Percentiles rank a stretch among this genome's conserved stretches.
These are phyloP conservation scores for Alectura lathami DNA, from an alignment of 2,113 vertebrate species.

Conservation along the genomic window DNA sequence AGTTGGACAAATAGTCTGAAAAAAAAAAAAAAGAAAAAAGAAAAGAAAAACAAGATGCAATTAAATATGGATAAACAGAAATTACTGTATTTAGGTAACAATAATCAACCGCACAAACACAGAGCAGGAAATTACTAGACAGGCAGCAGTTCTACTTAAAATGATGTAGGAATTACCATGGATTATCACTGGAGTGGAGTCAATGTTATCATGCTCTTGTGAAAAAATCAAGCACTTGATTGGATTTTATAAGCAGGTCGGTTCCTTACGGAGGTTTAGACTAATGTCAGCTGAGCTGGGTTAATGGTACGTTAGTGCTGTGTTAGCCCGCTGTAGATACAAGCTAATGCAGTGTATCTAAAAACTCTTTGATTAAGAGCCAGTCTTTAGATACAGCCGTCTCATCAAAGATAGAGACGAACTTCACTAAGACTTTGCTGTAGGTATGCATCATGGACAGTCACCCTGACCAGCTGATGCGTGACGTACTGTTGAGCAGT, in stretches of 20 bases:
- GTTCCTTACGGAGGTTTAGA: constrained; percentile 28
- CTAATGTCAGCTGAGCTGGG: not conserved
- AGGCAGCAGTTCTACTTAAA: not conserved
- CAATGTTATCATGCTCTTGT: not conserved
- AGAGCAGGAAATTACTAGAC: not conserved
- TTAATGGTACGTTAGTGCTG: not conserved
- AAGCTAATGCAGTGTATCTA: not conserved
- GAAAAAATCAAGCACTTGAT: not conserved
- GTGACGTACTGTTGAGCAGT: not conserved
- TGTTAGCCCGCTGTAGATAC: not conserved
- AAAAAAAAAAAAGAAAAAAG: not conserved
- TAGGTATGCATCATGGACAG: not conserved
- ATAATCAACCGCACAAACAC: not conserved
- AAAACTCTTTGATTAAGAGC: constrained; percentile 35
- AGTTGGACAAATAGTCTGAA: constrained; percentile 58
- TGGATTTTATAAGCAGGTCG: constrained; percentile 11
- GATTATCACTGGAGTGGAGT: not conserved
- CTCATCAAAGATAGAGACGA: constrained; percentile 34
- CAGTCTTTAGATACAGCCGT: not conserved
- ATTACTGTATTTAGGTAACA: not conserved
- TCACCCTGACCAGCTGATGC: not conserved
- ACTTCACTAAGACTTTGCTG: not conserved
- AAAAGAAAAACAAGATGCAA: not conserved
- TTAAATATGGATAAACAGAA: not conserved
- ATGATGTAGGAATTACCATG: not conserved